Evolutionary conservation across 2,113 vertebrate genomes (phyloP).

Genomic region (Vombatus ursinus): DNA sequence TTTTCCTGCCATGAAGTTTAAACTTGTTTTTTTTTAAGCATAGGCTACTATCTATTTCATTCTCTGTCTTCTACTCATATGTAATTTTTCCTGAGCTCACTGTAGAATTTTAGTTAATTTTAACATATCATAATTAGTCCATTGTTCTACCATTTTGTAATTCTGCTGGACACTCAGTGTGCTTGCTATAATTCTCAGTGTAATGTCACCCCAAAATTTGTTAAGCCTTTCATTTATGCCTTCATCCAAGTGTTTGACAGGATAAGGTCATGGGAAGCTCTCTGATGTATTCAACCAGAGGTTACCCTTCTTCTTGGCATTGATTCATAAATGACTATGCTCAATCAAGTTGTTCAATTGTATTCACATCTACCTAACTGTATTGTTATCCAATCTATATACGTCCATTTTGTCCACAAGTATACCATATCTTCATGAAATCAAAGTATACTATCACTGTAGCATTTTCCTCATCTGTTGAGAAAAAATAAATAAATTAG

Average conservation of each 20-base stretch:
- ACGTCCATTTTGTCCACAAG: neutral
- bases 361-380: neutral
- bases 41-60: neutral
- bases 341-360: neutral
- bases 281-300: neutral
- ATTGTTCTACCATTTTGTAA: neutral
- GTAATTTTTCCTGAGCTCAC: neutral
- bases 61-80: neutral
- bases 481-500: neutral
- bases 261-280: neutral
- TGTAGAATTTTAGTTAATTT: neutral
- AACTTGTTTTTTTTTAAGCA: no score
- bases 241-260: neutral
- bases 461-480: neutral
- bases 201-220: neutral
- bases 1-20: no score
- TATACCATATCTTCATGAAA: neutral
- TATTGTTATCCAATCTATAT: neutral
- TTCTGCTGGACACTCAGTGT: neutral
- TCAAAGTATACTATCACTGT: neutral
- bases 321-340: neutral
- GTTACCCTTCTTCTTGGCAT: neutral
- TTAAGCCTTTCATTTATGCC: neutral
- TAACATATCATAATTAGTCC: neutral
- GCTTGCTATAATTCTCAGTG: neutral